Evolutionary conservation across 2,888 invertebrate species (phyloP).

Genomic region (Cerastis leucographa): DNA sequence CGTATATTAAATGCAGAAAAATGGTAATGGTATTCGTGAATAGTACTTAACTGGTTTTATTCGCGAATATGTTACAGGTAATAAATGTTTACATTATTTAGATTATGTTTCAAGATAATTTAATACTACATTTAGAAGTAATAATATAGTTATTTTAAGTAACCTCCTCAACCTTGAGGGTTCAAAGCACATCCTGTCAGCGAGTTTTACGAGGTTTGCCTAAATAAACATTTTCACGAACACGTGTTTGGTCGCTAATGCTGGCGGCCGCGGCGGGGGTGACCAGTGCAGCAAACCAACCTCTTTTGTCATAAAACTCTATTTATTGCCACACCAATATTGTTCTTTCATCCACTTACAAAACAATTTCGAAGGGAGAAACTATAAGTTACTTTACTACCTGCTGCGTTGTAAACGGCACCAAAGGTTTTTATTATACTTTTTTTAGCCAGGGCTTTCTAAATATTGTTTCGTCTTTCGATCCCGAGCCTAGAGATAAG

Average conservation of each 20-base stretch:
- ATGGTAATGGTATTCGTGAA: constrained; percentile 49
- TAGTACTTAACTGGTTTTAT: constrained; percentile 42
- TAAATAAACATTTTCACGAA: constrained; percentile 87
- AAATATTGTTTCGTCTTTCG: constrained; percentile 80
- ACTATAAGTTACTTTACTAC: constrained; percentile 78
- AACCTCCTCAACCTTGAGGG: constrained; percentile 87
- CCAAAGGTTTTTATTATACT: constrained; percentile 78
- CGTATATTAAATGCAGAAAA: constrained; percentile 39
- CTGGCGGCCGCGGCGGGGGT: constrained; percentile 71
- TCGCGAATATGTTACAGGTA: constrained; percentile 34
- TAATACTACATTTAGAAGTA: constrained; percentile 47
- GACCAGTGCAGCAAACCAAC: constrained; percentile 71
- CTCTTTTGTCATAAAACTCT: constrained; percentile 77
- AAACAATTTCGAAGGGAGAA: constrained; percentile 75
- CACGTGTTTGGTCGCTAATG: constrained; percentile 84
- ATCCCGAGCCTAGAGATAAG: constrained; percentile 81
- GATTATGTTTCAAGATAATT: constrained; percentile 45
- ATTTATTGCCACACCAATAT: constrained; percentile 82
- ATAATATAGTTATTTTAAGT: constrained; percentile 75
- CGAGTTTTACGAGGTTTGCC: constrained; percentile 86
- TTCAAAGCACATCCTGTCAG: constrained; percentile 88
- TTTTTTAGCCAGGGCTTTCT: constrained; percentile 80
- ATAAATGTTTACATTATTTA: constrained; percentile 49
- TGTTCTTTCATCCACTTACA: constrained; percentile 79
- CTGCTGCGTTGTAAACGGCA: constrained; percentile 81